Conservation (phyloP, 2,888 invertebrate genomes). For the Synanthedon myopaeformis region DNA sequence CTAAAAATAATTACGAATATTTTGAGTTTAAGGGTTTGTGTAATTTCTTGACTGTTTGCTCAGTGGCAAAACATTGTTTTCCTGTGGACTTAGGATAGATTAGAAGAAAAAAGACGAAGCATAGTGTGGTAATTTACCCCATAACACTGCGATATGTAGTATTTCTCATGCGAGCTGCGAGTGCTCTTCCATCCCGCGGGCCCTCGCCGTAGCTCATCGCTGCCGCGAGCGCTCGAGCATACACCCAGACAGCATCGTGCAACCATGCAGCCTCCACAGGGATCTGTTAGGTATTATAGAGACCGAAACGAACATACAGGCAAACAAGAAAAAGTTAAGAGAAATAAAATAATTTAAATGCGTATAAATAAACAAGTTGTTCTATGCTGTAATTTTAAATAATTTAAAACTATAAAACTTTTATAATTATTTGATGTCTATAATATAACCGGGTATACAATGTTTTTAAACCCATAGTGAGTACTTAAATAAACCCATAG, state of each 20-base stretch:
- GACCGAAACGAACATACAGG: no score
- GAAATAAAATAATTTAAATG: no score
- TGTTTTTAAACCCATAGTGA: no score
- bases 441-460: no score
- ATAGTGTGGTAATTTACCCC: slow-evolving; percentile 72
- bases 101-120: no score
- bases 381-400: no score
- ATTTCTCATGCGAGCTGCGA: slow-evolving; percentile 82
- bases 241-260: slow-evolving; percentile 94
- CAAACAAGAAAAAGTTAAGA: no score
- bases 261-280: slow-evolving; percentile 91
- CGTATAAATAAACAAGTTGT: no score
- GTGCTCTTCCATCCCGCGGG: slow-evolving; percentile 84
- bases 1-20: no score
- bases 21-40: not conserved
- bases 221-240: slow-evolving; percentile 83
- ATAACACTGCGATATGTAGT: slow-evolving; percentile 85
- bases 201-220: slow-evolving; percentile 76
- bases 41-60: not conserved
- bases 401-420: no score
- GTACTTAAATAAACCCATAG: no score
- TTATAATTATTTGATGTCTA: no score
- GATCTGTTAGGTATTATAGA: slow-evolving; percentile 66
- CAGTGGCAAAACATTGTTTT: not conserved
- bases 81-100: not conserved